Percentiles rank a stretch among this genome's conserved stretches.
These are phyloP conservation scores for Micronycteris hirsuta DNA, from an alignment of 2,113 vertebrate genomes.

Conservation along the genomic window DNA sequence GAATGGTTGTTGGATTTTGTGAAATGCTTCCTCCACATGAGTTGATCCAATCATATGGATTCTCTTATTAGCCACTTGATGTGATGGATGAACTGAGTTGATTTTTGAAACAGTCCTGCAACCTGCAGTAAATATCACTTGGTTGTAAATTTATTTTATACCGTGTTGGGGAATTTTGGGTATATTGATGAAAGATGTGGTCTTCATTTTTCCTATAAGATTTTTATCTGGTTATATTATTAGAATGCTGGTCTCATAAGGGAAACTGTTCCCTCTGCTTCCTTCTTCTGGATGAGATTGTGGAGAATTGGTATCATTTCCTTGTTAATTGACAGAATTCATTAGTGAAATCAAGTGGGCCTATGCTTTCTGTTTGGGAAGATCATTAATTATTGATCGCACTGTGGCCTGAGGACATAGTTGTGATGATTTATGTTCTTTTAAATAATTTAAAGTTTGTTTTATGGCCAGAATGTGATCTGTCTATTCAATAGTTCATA, in stretches of 20 bases:
- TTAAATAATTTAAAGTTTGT: background rate
- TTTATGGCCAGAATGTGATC: background rate
- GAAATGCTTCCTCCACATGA: background rate
- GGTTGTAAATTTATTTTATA: background rate
- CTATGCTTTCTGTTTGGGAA: background rate
- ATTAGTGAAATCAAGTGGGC: background rate
- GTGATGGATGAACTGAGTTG: background rate
- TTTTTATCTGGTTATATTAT: background rate
- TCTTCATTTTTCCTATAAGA: background rate
- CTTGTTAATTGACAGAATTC: background rate
- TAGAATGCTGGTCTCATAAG: background rate
- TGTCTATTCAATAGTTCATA: background rate
- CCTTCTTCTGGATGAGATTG: background rate
- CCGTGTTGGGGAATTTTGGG: background rate
- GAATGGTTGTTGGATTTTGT: background rate
- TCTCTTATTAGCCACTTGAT: background rate
- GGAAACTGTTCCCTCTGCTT: background rate
- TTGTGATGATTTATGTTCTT: background rate
- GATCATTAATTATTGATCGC: background rate
- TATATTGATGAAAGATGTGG: background rate
- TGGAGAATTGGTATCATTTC: background rate
- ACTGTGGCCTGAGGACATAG: background rate
- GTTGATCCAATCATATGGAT: background rate
- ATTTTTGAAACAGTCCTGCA: background rate
- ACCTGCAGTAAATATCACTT: background rate